Percentiles rank a stretch among this genome's conserved stretches.
phyloP scores from a whole-genome alignment of 2,888 invertebrate species.

The Acanthosepion esculentum region DNA sequence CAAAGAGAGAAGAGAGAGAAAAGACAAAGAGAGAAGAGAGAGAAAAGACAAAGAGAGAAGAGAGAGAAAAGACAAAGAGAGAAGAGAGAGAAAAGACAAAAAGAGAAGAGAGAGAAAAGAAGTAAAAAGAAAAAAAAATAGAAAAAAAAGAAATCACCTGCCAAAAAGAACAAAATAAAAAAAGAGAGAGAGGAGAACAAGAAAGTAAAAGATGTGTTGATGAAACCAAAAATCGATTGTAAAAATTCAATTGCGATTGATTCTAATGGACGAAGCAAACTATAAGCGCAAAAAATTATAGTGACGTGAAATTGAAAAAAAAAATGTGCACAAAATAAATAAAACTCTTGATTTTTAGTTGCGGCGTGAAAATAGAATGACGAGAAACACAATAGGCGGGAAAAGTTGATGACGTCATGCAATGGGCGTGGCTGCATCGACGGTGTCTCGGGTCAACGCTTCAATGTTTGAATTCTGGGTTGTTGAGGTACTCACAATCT shows the following conservation, averaged over 20 bases:
- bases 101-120: neutral
- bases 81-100: neutral
- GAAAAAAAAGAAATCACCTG: no score
- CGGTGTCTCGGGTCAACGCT: neutral
- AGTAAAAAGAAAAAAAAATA: neutral
- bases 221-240: no score
- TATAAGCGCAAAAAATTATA: neutral
- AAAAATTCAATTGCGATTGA: no score
- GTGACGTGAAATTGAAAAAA: neutral
- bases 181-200: no score
- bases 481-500: neutral
- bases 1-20: no score
- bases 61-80: neutral
- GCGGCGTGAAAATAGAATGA: neutral
- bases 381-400: neutral
- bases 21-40: neutral
- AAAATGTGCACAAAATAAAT: neutral
- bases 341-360: neutral
- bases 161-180: no score
- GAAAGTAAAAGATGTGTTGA: no score
- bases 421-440: neutral
- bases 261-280: no score
- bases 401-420: conserved; percentile 16
- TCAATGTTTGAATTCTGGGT: neutral
- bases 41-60: neutral